Conservation (phyloP, 1,140 invertebrate species). For the Drosophila kurseongensis region DNA sequence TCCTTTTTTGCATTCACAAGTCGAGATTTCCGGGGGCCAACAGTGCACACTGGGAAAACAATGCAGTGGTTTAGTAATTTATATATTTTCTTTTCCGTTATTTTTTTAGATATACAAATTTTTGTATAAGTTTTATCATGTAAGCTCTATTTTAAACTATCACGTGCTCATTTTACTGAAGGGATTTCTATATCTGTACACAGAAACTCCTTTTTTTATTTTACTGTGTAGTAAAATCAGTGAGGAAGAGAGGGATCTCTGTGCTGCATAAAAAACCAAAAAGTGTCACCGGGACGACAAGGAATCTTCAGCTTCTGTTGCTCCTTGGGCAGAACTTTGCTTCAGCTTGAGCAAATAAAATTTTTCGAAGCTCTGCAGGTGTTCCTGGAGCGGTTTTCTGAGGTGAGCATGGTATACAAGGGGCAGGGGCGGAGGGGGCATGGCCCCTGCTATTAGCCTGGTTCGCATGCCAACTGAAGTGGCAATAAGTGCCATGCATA, state of each 20-base stretch:
- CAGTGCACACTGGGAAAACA: constrained; percentile 19
- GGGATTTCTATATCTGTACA: too few species aligned
- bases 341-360: constrained; percentile 65
- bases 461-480: constrained; percentile 75
- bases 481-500: constrained; percentile 79
- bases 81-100: too few species aligned
- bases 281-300: constrained; percentile 52
- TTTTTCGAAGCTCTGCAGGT: constrained; percentile 35
- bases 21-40: constrained; percentile 41
- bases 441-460: constrained; percentile 57
- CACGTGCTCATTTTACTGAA: too few species aligned
- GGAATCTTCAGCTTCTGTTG: constrained; percentile 49
- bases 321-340: constrained; percentile 28
- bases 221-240: background rate
- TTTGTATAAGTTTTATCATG: too few species aligned
- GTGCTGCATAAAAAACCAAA: constrained; percentile 38
- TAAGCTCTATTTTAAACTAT: too few species aligned
- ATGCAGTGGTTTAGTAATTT: background rate
- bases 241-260: background rate
- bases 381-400: constrained; percentile 12
- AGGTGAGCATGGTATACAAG: constrained; percentile 2
- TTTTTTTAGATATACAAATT: too few species aligned
- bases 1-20: constrained; percentile 27
- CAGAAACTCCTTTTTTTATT: background rate
- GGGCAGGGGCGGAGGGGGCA: background rate